A percentile compares a stretch with the other conserved stretches of the same genome.
phyloP scores from a whole-genome alignment of 1,140 invertebrate genomes.

The Cecropterus lyciades region DNA sequence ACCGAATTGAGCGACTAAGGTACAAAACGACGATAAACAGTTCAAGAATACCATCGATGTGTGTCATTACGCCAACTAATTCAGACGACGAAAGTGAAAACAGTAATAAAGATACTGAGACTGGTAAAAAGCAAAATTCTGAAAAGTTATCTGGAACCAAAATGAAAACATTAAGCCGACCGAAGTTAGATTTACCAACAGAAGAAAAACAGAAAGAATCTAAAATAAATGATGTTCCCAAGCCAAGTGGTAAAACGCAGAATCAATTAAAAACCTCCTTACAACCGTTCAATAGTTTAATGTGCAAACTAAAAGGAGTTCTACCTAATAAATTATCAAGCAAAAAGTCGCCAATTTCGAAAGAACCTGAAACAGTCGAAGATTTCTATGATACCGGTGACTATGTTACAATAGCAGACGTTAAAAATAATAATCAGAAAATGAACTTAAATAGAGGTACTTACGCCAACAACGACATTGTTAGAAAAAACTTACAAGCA shows the following conservation, averaged over 20 bases:
- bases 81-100: constrained; percentile 92
- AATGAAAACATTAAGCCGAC: constrained; percentile 54
- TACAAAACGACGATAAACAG: constrained; percentile 94
- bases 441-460: constrained; percentile 74
- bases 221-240: constrained; percentile 56
- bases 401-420: constrained; percentile 93
- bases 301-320: constrained; percentile 87
- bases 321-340: constrained; percentile 83
- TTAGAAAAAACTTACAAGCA: constrained; percentile 84
- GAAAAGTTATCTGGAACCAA: constrained; percentile 37
- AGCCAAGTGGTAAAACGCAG: constrained; percentile 60
- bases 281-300: constrained; percentile 86
- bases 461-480: constrained; percentile 85
- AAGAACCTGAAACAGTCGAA: constrained; percentile 74
- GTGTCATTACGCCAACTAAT: constrained; percentile 94
- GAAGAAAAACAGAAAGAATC: constrained; percentile 65
- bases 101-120: constrained; percentile 62
- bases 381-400: constrained; percentile 87
- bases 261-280: constrained; percentile 78
- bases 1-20: constrained; percentile 92
- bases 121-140: constrained; percentile 43
- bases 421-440: constrained; percentile 90
- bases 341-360: constrained; percentile 81
- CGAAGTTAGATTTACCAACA: constrained; percentile 78
- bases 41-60: constrained; percentile 95